A percentile compares a stretch with the other conserved stretches of the same genome.
These are phyloP conservation scores for Arizona elegans DNA, from an alignment of 2,113 vertebrate genomes.

Conservation along the genomic window DNA sequence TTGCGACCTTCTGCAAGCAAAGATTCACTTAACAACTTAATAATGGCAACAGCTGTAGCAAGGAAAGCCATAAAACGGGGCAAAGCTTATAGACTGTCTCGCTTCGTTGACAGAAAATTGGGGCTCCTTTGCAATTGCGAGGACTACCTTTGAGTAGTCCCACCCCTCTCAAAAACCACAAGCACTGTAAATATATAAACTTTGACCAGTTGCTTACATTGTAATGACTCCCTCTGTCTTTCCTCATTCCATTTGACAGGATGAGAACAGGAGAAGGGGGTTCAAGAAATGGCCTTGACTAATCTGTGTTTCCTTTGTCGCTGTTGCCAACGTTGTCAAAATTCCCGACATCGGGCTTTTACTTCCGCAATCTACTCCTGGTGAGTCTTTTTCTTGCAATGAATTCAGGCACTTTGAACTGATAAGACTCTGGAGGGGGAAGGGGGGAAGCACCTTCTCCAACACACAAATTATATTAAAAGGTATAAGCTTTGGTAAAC, in stretches of 20 bases:
- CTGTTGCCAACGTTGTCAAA: background rate
- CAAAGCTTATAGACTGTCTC: background rate
- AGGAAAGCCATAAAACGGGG: background rate
- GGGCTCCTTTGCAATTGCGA: background rate
- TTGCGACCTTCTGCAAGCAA: background rate
- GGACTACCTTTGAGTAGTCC: background rate
- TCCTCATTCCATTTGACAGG: background rate
- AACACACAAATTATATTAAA: background rate
- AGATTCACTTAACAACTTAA: background rate
- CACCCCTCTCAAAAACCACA: background rate
- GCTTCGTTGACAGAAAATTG: background rate
- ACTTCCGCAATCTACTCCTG: background rate
- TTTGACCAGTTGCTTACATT: background rate
- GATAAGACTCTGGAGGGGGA: background rate
- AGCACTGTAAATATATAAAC: background rate
- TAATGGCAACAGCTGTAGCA: background rate
- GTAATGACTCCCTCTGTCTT: background rate
- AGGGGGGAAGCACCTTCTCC: background rate
- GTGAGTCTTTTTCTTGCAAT: background rate
- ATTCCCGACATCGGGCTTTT: background rate
- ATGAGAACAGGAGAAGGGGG: background rate
- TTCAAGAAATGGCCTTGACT: background rate
- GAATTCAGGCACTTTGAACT: background rate
- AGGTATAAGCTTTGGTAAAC: background rate
- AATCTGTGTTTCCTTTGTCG: background rate